These are phyloP conservation scores for Gambusia yucatana DNA, from an alignment of 2,797 vertebrate species.

Conservation along the genomic window DNA sequence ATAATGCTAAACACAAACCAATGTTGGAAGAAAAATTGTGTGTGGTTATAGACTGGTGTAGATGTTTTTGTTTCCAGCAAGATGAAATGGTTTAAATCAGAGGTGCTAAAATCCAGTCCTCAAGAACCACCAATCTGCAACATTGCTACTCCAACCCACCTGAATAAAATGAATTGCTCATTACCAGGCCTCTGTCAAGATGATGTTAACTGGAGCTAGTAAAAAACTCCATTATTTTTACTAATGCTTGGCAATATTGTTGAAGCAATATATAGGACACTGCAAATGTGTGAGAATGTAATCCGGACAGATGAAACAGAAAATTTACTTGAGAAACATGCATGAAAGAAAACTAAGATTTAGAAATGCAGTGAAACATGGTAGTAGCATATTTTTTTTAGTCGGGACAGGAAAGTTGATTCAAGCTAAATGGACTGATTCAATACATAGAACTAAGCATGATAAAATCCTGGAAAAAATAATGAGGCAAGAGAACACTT, in stretches of 20 bases:
- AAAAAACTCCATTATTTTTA: not conserved
- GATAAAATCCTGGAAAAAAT: not conserved
- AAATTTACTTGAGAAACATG: not conserved
- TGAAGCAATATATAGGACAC: not conserved
- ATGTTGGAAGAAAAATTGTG: not conserved
- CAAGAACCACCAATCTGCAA: no score
- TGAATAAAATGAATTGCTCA: no score
- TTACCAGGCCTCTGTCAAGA: no score
- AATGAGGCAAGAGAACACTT: not conserved
- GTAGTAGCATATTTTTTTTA: not conserved
- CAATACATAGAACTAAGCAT: not conserved
- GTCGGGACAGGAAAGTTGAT: not conserved
- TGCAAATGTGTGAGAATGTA: not conserved
- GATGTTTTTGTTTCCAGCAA: not conserved
- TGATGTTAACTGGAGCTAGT: no score
- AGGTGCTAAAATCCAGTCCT: no score
- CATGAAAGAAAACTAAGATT: not conserved
- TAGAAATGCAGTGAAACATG: not conserved
- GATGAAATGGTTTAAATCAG: not conserved
- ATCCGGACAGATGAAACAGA: not conserved
- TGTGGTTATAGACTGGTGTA: not conserved
- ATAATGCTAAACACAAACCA: not conserved
- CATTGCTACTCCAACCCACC: no score
- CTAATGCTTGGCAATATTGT: not conserved
- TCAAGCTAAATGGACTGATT: not conserved